Base-by-base conservation (phyloP, 2,888 invertebrate species). In the Aplocera efformata region DNA sequence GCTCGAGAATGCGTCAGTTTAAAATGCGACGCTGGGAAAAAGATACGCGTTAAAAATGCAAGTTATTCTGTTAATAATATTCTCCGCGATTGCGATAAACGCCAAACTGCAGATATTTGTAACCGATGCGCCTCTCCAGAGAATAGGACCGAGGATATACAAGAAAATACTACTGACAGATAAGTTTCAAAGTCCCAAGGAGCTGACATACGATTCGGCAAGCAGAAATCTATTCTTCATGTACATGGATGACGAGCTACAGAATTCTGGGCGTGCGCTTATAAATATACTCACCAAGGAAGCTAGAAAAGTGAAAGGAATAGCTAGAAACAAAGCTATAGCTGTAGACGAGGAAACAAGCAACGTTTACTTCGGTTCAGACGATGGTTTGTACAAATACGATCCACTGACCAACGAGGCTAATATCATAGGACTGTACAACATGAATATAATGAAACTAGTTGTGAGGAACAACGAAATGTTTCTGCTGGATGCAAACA, bases 321-420 rank as follows among this genome's bases (percentile, higher is more conserved):
- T 86, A 8, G 49, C 61, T 32, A 77, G 63, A 29, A 85, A 85
- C 38, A 85, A 81, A 54, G 86, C 85, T 0, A 75, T 78, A 8
- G 83, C 79, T 0, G 74, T 85, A 0, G 83, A 86, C 38, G 1
- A 56, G 0, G 84, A 81, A 0, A 69, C 73, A 0, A 69, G 86
- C 1, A 79, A 83, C 7, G 79, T 85, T 0, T 86, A 83, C 42
- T 86, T 86, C 39, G 86, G 86, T 7, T 77, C 84, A 0, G 79
- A 82, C 10, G 65, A 86, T 39, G 85, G 85, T 1, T 47, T 86
- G 0, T 86, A 85, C 46, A 80, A 76, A 58, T 83, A 78, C 37
- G 74, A 86, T 42, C 65, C 79, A 0, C 10, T 81, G 1, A 40
- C 44, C 7, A 76, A 80, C 9, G 52, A 58, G 39, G 85, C 83